Percentiles rank a stretch among this genome's conserved stretches.
phyloP scores from a whole-genome alignment of 2,113 vertebrate genomes.

The Cyprinodon brontotheroides region DNA sequence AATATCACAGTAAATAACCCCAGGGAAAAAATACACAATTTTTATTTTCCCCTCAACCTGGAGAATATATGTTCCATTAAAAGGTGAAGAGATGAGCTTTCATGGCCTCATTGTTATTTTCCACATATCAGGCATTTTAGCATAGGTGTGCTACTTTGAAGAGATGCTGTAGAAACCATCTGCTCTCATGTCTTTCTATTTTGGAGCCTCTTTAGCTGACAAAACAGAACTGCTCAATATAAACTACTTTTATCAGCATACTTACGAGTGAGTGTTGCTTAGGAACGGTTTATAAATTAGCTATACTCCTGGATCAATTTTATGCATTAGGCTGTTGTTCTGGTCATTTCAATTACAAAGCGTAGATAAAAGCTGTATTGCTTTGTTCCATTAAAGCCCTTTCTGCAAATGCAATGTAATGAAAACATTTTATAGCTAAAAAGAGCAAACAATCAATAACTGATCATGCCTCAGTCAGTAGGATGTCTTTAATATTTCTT shows the following conservation, averaged over 20 bases:
- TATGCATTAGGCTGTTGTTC: conserved; percentile 11
- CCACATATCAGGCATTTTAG: background rate
- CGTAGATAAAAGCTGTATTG: conserved; percentile 29
- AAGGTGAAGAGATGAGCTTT: background rate
- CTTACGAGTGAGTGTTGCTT: background rate
- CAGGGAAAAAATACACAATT: no score
- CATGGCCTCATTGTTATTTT: no score
- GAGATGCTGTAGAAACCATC: background rate
- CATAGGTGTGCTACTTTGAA: background rate
- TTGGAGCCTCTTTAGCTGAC: background rate
- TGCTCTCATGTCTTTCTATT: background rate
- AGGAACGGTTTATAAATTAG: background rate
- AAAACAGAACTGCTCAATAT: background rate
- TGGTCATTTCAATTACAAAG: conserved; percentile 17
- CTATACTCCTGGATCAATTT: conserved; percentile 8
- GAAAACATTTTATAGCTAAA: conserved; percentile 27
- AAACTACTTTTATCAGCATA: background rate
- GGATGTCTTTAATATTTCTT: conserved; percentile 16
- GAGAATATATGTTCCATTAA: no score
- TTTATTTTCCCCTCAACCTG: background rate
- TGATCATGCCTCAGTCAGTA: conserved; percentile 23
- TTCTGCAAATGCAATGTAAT: conserved; percentile 7
- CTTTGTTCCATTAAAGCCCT: conserved; percentile 2
- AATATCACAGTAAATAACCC: no score
- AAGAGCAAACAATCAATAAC: conserved; percentile 33